Evolutionary conservation across 2,888 invertebrate species (phyloP).

Genomic region (Suillia variegata): DNA sequence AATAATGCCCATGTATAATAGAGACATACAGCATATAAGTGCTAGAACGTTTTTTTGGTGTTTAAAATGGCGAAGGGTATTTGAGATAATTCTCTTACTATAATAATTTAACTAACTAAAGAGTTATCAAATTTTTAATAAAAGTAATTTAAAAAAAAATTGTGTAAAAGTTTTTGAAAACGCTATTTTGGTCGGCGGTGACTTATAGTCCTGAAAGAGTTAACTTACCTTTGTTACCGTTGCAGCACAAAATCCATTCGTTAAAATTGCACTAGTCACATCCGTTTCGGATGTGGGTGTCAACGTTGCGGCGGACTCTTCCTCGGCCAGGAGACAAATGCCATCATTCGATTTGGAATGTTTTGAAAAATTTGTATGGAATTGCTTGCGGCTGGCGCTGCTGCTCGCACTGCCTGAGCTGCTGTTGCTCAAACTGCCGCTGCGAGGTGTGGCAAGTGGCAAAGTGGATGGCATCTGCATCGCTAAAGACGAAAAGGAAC

Average conservation of each 20-base stretch:
- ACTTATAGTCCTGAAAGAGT: no score
- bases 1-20: no score
- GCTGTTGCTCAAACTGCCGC: conserved; percentile 48
- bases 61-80: no score
- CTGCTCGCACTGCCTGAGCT: conserved; percentile 45
- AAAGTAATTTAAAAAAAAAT: no score
- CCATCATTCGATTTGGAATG: conserved; percentile 55
- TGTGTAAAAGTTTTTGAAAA: no score
- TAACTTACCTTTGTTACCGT: conserved; percentile 38
- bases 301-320: conserved; percentile 51
- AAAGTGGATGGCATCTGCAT: conserved; percentile 47
- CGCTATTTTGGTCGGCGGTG: no score
- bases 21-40: no score
- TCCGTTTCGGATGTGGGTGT: conserved; percentile 53
- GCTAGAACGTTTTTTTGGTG: no score
- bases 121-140: no score
- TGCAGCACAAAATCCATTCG: conserved; percentile 45
- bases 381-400: conserved; percentile 44
- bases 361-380: conserved; percentile 50
- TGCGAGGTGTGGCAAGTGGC: conserved; percentile 43
- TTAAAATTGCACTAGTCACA: conserved; percentile 39
- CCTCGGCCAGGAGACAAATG: conserved; percentile 52
- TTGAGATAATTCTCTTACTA: no score
- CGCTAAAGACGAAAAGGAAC: conserved; percentile 9
- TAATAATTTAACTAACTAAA: no score